Percentiles rank a stretch among this genome's conserved stretches.
These are phyloP conservation scores for Ochotona princeps DNA, from an alignment of 2,113 vertebrate species.

Conservation along the genomic window DNA sequence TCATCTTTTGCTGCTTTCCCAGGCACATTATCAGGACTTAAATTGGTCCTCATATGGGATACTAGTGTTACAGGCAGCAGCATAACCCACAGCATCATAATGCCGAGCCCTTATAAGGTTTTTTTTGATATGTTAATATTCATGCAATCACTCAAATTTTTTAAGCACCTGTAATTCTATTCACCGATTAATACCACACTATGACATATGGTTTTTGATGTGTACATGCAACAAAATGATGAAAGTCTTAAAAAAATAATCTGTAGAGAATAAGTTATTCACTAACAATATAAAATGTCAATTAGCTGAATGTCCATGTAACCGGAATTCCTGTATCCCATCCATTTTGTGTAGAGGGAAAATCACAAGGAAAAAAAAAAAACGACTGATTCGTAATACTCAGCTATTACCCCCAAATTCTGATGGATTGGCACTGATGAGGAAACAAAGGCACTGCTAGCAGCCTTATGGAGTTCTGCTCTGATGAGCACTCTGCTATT, in stretches of 20 bases:
- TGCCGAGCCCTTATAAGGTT: too few relatives aligned
- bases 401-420: neutral
- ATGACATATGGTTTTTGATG: constrained; percentile 9
- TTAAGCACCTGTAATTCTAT: constrained; percentile 32
- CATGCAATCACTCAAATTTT: neutral
- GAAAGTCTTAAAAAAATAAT: constrained; percentile 40
- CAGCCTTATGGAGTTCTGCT: neutral
- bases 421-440: constrained; percentile 20
- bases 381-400: neutral
- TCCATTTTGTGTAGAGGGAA: neutral
- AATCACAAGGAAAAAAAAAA: constrained; percentile 42
- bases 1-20: too few relatives aligned
- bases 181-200: neutral
- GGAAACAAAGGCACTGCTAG: neutral
- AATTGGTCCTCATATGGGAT: too few relatives aligned
- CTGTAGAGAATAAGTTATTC: constrained; percentile 46
- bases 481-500: neutral
- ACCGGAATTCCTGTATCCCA: constrained; percentile 31
- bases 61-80: too few relatives aligned
- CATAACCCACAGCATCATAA: too few relatives aligned
- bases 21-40: too few relatives aligned
- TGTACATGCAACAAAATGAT: constrained; percentile 26
- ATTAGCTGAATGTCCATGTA: constrained; percentile 3
- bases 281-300: constrained; percentile 24
- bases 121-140: constrained; percentile 42